phyloP scores from a whole-genome alignment of 2,113 vertebrate species.

The Astatotilapia flaviijosephi region DNA sequence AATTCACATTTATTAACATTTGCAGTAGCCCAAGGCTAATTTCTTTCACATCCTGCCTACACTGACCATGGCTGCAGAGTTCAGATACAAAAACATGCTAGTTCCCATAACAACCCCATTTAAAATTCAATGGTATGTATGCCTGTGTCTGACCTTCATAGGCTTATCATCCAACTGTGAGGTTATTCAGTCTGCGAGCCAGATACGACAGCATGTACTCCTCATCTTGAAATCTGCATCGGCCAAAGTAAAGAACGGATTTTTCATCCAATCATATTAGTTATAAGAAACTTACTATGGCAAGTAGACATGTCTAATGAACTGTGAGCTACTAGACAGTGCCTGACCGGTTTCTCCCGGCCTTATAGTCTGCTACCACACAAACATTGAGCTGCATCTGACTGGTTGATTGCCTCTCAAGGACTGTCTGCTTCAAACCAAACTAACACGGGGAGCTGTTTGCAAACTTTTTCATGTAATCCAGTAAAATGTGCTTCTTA shows the following conservation, averaged over 20 bases:
- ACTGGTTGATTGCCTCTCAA: not conserved
- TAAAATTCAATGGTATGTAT: slow-evolving; percentile 31
- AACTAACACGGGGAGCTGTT: not conserved
- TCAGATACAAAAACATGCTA: not conserved
- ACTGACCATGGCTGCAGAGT: not conserved
- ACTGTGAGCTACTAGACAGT: not conserved
- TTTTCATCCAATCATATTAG: not conserved
- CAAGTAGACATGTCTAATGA: not conserved
- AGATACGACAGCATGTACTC: not conserved
- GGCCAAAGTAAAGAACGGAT: not conserved
- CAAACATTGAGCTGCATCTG: not conserved
- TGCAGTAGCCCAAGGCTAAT: not conserved
- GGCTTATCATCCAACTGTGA: not conserved
- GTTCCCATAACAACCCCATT: slow-evolving; percentile 48
- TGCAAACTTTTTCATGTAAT: not conserved
- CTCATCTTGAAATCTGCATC: not conserved
- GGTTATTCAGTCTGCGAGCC: not conserved
- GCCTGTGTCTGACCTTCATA: slow-evolving; percentile 32
- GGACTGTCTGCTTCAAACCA: not conserved
- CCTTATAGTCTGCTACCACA: not conserved
- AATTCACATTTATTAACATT: not conserved
- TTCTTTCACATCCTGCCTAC: not conserved
- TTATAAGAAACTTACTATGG: not conserved
- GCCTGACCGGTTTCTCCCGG: not conserved
- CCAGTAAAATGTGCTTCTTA: not conserved